Evolutionary conservation across 2,797 vertebrate genomes (phyloP), one percentile per base, ranked within the genome.

Genomic region (Sebastes hopkinsi): DNA sequence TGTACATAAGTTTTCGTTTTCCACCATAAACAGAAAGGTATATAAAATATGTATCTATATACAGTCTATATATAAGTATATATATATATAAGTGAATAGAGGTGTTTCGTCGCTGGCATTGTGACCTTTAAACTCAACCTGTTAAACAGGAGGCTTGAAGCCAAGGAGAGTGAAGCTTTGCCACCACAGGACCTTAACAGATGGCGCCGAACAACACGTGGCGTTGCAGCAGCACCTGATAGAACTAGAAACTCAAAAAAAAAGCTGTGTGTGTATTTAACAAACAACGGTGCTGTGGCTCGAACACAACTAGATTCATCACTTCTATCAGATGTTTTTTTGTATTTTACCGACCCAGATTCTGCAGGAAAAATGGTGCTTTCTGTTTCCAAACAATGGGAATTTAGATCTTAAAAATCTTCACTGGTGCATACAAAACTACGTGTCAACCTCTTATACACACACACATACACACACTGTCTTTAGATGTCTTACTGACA

Each of bases 351-450:
- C 72, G 72, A 92, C 72, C 36, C 81, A 85, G 62, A 87, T 75
- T 81, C 77, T 87, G 79, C 78, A 89, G 86, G 86, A 85, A 84
- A 88, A 89, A 90, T 75, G 94, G 92, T 95, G 95, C 94, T 95
- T 91, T 91, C 81, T 89, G 79, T 91, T 89, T 77, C 75, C 38
- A 82, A 75, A 72, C 62, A 20, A 86, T 55, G 46, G 58, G 50
- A 80, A 42, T 75, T 85, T 60, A 66, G 27, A 72, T 69, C 78
- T 85, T 85, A 76, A 68, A 79, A 79, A 79, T 80, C 83, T 83
- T 32, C 27, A 75, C 73, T 84, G 89, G 87, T 92, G 91, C 92
- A 83, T 76, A 85, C 65, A 72, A 13, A 85, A 20, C 75, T 46
- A 36, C 1, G 30, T 46, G 83, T 89, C 82, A 64, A 16, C 75